Base-by-base conservation (phyloP, 2,888 invertebrate genomes). In the Lasioglossum lativentre region DNA sequence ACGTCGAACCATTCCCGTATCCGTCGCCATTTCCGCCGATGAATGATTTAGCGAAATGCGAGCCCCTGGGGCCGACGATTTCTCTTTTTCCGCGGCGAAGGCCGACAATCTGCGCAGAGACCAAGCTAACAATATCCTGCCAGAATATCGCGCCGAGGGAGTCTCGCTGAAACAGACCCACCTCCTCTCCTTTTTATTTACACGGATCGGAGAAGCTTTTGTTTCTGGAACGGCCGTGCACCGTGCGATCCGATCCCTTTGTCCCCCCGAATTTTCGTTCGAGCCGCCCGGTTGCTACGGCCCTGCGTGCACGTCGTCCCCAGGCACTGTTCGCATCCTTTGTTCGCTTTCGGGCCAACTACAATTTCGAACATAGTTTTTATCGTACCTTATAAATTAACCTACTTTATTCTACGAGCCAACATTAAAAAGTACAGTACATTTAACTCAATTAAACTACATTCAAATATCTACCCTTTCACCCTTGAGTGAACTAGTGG, bases 31-130 rank as follows among this genome's bases (percentile, higher is more conserved):
- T 63, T 63, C 30, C 63, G 63, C 8, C 19, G 63, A 63, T 63
- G 30, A 63, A 63, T 63, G 30, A 63, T 63, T 63, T 63, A 19
- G 30, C 63, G 63, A 63, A 63, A 63, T 8, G 63, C 63, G 63
- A 63, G 30, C 30, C 63, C 19, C 30, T 3, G 63, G 30, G 63
- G 63, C 30, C 63, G 8, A 63, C 19, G 30, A 30, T 63, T 27
- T 30, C 16, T 63, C 63, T 63, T 30, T 63, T 30, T 27, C 6
- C 63, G 6, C 63, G 63, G 14, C 5, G 30, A 30, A n/a, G 63
- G 19, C 16, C 63, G 30, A 19, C 63, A 30, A 63, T 63, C 30
- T 63, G 63, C 30, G 30, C 16, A 16, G 63, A 30, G 19, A 63
- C 30, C 30, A 30, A 56, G 63, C 30, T 63, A 63, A 63, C 63